phyloP scores from a whole-genome alignment of 2,888 invertebrate genomes.

The Nineta flava region DNA sequence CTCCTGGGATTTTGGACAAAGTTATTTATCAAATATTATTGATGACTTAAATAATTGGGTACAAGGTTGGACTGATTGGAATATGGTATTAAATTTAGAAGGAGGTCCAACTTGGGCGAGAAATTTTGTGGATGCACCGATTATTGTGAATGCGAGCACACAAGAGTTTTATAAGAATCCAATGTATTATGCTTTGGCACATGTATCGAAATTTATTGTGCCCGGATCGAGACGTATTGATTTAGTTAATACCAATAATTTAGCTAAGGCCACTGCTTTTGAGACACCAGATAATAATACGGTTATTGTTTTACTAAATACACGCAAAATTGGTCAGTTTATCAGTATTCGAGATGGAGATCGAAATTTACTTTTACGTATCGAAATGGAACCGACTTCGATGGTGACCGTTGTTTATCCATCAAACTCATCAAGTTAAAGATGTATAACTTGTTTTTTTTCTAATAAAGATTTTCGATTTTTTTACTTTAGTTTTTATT shows the following conservation, averaged over 20 bases:
- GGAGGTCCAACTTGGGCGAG: constrained; percentile 73
- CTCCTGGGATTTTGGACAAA: constrained; percentile 56
- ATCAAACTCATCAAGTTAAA: too few relatives aligned
- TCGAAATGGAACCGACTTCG: too few relatives aligned
- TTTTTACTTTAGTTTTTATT: too few relatives aligned
- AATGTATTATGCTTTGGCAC: constrained; percentile 71
- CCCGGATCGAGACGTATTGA: constrained; percentile 35
- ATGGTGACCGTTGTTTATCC: too few relatives aligned
- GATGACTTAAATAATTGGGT: constrained; percentile 60
- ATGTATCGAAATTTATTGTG: constrained; percentile 51
- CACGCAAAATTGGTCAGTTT: too few relatives aligned
- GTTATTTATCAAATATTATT: constrained; percentile 39
- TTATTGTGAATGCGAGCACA: constrained; percentile 40
- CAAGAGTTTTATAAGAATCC: constrained; percentile 82
- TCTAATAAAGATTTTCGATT: too few relatives aligned
- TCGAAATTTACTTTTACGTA: too few relatives aligned
- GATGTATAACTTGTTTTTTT: too few relatives aligned
- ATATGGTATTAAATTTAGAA: constrained; percentile 50
- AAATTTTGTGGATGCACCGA: constrained; percentile 68
- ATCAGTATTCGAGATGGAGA: too few relatives aligned
- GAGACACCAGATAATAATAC: constrained; percentile 32
- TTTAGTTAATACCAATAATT: constrained; percentile 16
- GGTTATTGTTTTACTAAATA: constrained; percentile 29
- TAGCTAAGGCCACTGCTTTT: constrained; percentile 33
- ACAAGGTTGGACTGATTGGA: constrained; percentile 85